phyloP scores from a whole-genome alignment of 2,888 invertebrate species.

The Pyrrhosoma nymphula region DNA sequence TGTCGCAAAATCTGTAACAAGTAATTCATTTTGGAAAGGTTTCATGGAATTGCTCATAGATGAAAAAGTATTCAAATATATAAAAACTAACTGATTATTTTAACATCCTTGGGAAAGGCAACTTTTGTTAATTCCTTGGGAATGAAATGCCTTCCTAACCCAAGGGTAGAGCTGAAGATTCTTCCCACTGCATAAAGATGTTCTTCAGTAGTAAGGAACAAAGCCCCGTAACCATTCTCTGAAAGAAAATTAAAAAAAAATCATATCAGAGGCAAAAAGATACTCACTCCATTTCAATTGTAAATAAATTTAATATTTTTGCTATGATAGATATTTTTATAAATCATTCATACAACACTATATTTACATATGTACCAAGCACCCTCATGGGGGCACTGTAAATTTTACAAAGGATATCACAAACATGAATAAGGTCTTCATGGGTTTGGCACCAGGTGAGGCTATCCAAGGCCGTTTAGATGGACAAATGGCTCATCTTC shows the following conservation, averaged over 20 bases:
- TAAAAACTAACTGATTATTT: neutral
- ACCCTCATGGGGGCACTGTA: too few species aligned
- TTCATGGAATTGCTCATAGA: neutral
- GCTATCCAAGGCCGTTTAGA: too few species aligned
- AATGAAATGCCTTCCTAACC: neutral
- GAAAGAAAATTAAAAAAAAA: neutral
- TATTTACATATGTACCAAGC: too few species aligned
- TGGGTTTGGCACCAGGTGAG: too few species aligned
- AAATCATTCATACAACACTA: too few species aligned
- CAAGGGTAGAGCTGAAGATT: neutral
- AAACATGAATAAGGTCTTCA: too few species aligned
- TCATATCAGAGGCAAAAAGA: too few species aligned
- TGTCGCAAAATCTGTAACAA: conserved; percentile 8
- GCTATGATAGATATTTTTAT: too few species aligned
- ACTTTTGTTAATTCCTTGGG: conserved; percentile 1
- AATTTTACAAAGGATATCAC: too few species aligned
- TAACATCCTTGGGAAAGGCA: neutral
- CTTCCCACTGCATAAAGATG: neutral
- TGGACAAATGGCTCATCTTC: too few species aligned
- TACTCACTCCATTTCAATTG: too few species aligned
- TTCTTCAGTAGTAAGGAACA: neutral
- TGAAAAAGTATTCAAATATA: neutral
- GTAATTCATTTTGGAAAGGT: neutral
- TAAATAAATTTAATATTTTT: too few species aligned
- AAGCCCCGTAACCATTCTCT: neutral